Conservation (phyloP, 2,888 invertebrate genomes). For the Eupithecia tripunctaria region DNA sequence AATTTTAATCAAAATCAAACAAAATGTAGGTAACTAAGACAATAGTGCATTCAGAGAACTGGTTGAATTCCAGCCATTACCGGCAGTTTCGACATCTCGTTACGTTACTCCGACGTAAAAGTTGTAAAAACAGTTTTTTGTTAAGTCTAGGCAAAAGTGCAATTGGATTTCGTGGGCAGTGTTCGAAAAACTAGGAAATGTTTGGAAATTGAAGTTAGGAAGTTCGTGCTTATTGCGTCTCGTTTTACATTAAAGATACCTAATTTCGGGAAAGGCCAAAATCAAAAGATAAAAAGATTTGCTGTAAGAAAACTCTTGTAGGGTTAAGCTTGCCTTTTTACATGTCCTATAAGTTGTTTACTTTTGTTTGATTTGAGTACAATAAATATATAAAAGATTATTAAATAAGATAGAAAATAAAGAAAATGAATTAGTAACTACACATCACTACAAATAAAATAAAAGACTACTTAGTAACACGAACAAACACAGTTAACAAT, state of each 20-base stretch:
- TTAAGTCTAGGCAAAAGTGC: conserved; percentile 17
- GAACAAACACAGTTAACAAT: too few species aligned
- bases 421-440: too few species aligned
- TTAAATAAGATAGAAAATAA: too few species aligned
- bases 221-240: neutral
- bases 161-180: conserved; percentile 13
- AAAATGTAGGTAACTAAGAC: neutral
- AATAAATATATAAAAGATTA: too few species aligned
- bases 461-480: too few species aligned
- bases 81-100: conserved; percentile 27
- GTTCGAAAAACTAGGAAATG: conserved; percentile 10
- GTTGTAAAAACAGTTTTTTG: conserved; percentile 20
- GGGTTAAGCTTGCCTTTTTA: too few species aligned
- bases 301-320: too few species aligned
- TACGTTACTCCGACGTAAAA: conserved; percentile 18
- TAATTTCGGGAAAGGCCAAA: neutral
- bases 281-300: too few species aligned
- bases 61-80: conserved; percentile 16
- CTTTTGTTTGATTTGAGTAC: too few species aligned
- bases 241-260: neutral
- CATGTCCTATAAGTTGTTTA: too few species aligned
- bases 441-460: too few species aligned
- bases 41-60: conserved; percentile 5
- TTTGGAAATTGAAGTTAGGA: neutral
- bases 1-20: neutral